A percentile compares a stretch with the other conserved stretches of the same genome.
Conservation (phyloP, 1,140 invertebrate species). For the Caerostris darwini region DNA sequence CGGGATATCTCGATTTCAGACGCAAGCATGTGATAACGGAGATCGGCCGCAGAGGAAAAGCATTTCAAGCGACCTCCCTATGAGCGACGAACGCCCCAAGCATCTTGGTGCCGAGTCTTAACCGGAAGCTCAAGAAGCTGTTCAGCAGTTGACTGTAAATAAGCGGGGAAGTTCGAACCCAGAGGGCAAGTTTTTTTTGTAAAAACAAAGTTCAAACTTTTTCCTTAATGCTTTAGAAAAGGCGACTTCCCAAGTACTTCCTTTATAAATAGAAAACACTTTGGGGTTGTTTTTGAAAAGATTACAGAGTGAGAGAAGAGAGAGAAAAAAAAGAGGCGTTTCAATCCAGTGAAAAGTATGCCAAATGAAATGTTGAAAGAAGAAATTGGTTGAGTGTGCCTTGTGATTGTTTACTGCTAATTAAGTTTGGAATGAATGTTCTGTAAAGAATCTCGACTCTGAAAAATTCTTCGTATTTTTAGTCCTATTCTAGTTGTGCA, state of each 20-base stretch:
- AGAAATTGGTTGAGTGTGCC: neutral
- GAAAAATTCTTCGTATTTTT: too few species aligned
- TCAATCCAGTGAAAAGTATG: neutral
- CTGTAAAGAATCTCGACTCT: too few species aligned
- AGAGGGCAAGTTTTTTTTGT: neutral
- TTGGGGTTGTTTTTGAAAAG: conserved; percentile 4
- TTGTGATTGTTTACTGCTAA: neutral
- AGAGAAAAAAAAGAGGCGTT: neutral
- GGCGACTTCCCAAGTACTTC: neutral
- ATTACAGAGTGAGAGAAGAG: neutral
- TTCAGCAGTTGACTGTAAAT: conserved; percentile 20
- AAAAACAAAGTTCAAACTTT: neutral
- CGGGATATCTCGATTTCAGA: conserved; percentile 6
- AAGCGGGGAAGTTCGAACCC: neutral
- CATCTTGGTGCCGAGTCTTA: neutral
- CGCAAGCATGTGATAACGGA: conserved; percentile 19
- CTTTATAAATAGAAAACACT: conserved; percentile 37
- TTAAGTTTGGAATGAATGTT: too few species aligned
- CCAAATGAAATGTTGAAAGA: neutral
- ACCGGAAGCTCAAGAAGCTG: conserved; percentile 5
- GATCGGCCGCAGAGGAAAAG: neutral
- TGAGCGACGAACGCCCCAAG: neutral
- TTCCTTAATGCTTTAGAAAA: neutral
- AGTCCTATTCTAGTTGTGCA: too few species aligned
- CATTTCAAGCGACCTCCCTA: conserved; percentile 16